Conservation (phyloP, 2,888 invertebrate species). For the Netelia melanura region DNA sequence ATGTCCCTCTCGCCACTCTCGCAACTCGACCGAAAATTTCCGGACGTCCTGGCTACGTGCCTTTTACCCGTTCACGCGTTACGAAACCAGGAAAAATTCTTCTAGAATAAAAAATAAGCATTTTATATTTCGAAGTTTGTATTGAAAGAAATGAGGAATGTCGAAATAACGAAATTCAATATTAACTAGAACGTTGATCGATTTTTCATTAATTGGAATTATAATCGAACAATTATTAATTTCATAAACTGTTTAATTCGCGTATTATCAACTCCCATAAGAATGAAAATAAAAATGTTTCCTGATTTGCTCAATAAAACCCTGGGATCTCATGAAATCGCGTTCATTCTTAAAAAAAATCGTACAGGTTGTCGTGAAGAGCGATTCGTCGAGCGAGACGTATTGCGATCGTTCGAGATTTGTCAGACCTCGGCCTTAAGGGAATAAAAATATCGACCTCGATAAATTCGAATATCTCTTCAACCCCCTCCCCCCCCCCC, state of each 20-base stretch:
- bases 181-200: no score
- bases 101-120: no score
- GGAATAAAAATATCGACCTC: slow-evolving; percentile 64
- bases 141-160: background rate
- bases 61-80: background rate
- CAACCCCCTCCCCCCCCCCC: background rate
- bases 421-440: slow-evolving; percentile 50
- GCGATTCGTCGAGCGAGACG: background rate
- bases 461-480: slow-evolving; percentile 53
- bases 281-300: background rate
- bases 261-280: background rate
- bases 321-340: no score
- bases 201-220: no score
- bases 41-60: no score
- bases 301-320: no score
- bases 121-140: no score
- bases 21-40: slow-evolving; percentile 16
- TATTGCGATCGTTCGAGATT: slow-evolving; percentile 17
- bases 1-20: background rate
- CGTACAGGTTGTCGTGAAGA: no score
- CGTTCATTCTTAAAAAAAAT: no score
- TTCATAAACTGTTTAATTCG: background rate
- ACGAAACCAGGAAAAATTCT: slow-evolving; percentile 19
- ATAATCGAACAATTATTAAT: background rate
- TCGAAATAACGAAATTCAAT: background rate